Base-by-base conservation (phyloP, 1,140 invertebrate species). In the Triops longicaudatus region DNA sequence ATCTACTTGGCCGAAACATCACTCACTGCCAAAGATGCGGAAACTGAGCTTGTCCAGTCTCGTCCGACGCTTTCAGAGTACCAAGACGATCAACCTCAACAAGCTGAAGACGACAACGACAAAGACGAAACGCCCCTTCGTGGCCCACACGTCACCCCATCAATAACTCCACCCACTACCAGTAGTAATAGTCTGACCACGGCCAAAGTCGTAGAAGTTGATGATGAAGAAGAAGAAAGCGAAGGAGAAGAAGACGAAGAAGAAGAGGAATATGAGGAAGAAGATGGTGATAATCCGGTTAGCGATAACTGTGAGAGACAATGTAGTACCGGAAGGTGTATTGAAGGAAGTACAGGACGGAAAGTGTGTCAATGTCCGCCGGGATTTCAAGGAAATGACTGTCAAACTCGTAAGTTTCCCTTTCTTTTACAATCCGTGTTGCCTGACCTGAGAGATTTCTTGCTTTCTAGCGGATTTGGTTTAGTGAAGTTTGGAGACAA, bases 331-430 rank as follows among this genome's bases (percentile, higher is more conserved):
- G 50, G 50, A 17, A 63, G 50, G 17, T 63, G 50, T 63, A 63
- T 6, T n/a, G 50, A 63, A 22, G 17, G 22, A 63, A 63, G 2
- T 63, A 22, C 22, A 5, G 11, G 14, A 63, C 28, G n/a, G 26
- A 50, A 26, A n/a, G 50, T 44, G 10, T 42, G 27, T 7, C 50
- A 73, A 37, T 78, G 77, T 63, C 41, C 71, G 11, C 44, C 75
- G 44, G 74, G 76, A 43, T 78, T 73, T 27, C 44, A 75, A 37
- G 73, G 22, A 1, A 73, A 71, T n/a, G 63, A 50, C 28, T 78
- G 77, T 43, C 27, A 63, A 31, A 50, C n/a, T 17, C 42, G 71
- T 42, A 44, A 37, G 31, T 37, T 37, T 37, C 31, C 7, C 7
- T 37, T 37, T 28, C 31, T 4, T 26, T 17, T 2, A 26, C 26